A percentile compares a stretch with the other conserved stretches of the same genome.
Evolutionary conservation across 2,797 vertebrate genomes (phyloP).

Genomic region (Macrochelys suwanniensis): DNA sequence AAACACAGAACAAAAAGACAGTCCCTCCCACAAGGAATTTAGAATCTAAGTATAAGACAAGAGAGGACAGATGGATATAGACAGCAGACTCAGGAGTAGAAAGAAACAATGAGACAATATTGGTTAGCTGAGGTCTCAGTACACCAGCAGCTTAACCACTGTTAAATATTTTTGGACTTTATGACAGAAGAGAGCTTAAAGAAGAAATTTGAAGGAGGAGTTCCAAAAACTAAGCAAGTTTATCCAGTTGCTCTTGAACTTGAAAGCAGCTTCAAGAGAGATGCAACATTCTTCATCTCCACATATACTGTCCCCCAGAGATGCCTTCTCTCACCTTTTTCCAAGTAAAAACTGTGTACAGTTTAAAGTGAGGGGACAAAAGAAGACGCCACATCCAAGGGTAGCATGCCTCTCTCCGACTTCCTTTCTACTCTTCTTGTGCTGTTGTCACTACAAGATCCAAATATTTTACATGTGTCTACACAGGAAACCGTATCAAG

Average conservation of each 20-base stretch:
- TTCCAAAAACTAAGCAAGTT: not conserved
- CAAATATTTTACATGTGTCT: not conserved
- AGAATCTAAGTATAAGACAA: not conserved
- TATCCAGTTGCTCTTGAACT: not conserved
- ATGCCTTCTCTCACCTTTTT: not conserved
- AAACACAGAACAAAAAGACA: not conserved
- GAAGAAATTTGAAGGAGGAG: not conserved
- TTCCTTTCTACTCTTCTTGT: not conserved
- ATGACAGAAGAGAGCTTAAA: not conserved
- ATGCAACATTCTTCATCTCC: not conserved
- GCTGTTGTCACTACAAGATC: not conserved
- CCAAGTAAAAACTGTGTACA: not conserved
- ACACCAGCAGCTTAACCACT: not conserved
- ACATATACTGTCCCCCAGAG: rapidly evolving
- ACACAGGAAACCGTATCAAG: not conserved
- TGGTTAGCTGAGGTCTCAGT: not conserved
- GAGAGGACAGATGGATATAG: not conserved
- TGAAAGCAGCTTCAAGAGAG: not conserved
- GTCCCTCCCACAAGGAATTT: not conserved
- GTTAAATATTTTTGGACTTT: not conserved
- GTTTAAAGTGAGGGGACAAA: not conserved
- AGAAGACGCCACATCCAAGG: not conserved
- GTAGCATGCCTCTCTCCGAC: not conserved
- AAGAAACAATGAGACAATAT: not conserved
- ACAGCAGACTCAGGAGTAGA: not conserved